phyloP scores from a whole-genome alignment of 2,888 invertebrate genomes.

The Acrocyrtus sp. region DNA sequence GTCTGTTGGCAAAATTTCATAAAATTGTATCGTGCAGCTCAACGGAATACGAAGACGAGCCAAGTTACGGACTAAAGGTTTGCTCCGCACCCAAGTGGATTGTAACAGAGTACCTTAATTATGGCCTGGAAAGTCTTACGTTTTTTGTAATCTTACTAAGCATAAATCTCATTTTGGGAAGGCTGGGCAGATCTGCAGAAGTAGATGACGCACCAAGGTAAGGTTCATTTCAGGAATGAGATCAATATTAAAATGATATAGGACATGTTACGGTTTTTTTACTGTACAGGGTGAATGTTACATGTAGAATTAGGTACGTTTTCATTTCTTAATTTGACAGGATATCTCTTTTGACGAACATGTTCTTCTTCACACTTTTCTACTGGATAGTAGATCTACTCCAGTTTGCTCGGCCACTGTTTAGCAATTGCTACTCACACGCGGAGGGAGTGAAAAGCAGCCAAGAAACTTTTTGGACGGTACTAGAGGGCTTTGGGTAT shows the following conservation, averaged over 20 bases:
- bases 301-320: not conserved
- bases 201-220: conserved; percentile 41
- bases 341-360: conserved; percentile 40
- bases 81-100: conserved; percentile 33
- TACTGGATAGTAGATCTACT: conserved; percentile 36
- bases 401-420: conserved; percentile 28
- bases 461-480: conserved; percentile 17
- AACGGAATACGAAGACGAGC: too few species aligned
- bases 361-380: conserved; percentile 37
- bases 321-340: conserved; percentile 2
- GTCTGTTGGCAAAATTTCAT: too few species aligned
- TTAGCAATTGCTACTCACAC: not conserved
- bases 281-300: not conserved
- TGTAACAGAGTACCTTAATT: conserved; percentile 24
- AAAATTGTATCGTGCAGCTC: too few species aligned
- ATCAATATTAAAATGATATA: not conserved
- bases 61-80: conserved; percentile 7
- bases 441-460: not conserved
- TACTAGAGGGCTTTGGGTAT: conserved; percentile 36
- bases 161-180: conserved; percentile 24
- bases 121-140: conserved; percentile 18
- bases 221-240: not conserved
- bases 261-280: not conserved
- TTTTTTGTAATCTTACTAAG: conserved; percentile 22
- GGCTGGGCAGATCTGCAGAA: conserved; percentile 33